Percentiles rank a stretch among this genome's conserved stretches.
Conservation (phyloP, 2,888 invertebrate genomes). For the Plebejus melissa region DNA sequence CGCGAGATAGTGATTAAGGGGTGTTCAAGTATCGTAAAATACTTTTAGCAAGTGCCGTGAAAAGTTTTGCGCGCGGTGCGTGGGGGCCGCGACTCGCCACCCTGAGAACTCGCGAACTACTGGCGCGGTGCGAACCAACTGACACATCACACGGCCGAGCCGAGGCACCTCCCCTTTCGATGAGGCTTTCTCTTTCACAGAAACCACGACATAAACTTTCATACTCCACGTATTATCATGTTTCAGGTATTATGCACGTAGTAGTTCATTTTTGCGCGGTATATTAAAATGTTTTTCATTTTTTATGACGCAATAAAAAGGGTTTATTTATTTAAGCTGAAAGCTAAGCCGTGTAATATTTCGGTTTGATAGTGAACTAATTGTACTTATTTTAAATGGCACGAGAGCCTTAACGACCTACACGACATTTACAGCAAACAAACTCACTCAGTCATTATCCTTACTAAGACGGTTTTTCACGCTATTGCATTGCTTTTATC, state of each 20-base stretch:
- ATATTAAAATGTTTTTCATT: background rate
- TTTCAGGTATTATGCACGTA: conserved; percentile 8
- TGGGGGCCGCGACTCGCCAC: conserved; percentile 47
- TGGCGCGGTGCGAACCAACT: conserved; percentile 39
- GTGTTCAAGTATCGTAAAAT: conserved; percentile 53
- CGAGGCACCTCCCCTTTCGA: conserved; percentile 60
- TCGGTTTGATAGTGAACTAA: background rate
- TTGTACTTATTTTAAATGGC: background rate
- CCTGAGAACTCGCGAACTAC: conserved; percentile 52
- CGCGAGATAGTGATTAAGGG: conserved; percentile 69
- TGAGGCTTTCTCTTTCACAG: conserved; percentile 55
- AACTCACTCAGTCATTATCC: background rate
- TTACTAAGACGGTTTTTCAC: too few relatives aligned
- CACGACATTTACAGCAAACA: background rate
- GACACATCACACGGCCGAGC: conserved; percentile 37
- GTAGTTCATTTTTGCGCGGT: conserved; percentile 4
- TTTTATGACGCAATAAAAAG: background rate
- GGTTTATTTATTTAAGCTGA: background rate
- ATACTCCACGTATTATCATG: background rate
- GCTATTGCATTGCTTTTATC: too few relatives aligned
- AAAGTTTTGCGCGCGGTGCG: conserved; percentile 59
- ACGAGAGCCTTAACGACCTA: background rate
- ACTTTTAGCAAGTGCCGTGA: conserved; percentile 63
- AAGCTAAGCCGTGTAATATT: background rate
- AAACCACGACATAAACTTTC: conserved; percentile 3